Evolutionary conservation across 2,888 invertebrate species (phyloP).

Genomic region (Epistrophe eligans): DNA sequence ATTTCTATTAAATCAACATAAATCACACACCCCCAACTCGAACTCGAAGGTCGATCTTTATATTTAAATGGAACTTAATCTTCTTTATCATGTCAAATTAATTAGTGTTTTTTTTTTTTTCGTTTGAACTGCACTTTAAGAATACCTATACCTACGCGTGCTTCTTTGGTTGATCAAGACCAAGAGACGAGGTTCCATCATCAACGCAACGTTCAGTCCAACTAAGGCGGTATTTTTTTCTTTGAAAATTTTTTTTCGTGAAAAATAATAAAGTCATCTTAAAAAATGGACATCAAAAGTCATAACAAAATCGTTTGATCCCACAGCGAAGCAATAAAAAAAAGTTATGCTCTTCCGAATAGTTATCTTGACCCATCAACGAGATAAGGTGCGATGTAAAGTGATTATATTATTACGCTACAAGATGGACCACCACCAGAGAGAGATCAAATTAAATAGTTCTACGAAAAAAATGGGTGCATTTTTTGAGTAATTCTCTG

Average conservation of each 20-base stretch:
- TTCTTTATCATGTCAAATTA: conserved; percentile 70
- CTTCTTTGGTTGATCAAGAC: not conserved
- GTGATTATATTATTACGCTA: conserved; percentile 28
- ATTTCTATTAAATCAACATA: conserved; percentile 69
- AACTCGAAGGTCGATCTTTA: conserved; percentile 51
- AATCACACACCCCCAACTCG: conserved; percentile 63
- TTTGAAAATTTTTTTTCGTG: conserved; percentile 44
- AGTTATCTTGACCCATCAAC: conserved; percentile 43
- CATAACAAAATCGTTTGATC: conserved; percentile 51
- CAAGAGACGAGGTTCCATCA: too few species aligned
- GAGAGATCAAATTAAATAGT: conserved; percentile 23
- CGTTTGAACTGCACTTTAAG: conserved; percentile 65
- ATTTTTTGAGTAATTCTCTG: conserved; percentile 38
- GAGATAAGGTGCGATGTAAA: conserved; percentile 57
- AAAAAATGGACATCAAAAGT: not conserved
- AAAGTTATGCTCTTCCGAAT: conserved; percentile 44
- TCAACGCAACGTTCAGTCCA: not conserved
- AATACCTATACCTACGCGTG: conserved; percentile 63
- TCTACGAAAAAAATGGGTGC: conserved; percentile 39
- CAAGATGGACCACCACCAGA: conserved; percentile 66
- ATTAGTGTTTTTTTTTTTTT: conserved; percentile 52
- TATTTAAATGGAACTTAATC: conserved; percentile 43
- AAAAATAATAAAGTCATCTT: conserved; percentile 67
- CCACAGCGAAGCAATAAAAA: conserved; percentile 32
- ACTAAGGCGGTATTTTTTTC: conserved; percentile 43